Evolutionary conservation across 2,113 vertebrate genomes (phyloP).

Genomic region (Sitta europaea): DNA sequence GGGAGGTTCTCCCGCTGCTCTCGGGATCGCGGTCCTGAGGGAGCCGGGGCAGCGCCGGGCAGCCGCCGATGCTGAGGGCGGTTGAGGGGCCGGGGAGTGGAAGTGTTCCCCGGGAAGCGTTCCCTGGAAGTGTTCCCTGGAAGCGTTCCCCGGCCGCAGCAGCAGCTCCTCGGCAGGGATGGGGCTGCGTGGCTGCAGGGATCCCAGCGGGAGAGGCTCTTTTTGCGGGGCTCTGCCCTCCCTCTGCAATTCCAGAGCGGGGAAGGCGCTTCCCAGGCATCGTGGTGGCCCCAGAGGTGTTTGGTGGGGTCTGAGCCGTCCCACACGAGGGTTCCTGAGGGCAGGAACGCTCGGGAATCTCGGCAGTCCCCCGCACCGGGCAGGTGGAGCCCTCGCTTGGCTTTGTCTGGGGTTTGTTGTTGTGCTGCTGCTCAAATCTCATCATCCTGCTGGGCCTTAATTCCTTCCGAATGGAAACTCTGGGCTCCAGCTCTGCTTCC

Average conservation of each 20-base stretch:
- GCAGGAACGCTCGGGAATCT: rapidly evolving
- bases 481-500: rapidly evolving
- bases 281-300: rapidly evolving
- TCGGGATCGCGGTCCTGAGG: not conserved
- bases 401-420: not conserved
- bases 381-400: not conserved
- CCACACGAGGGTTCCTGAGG: rapidly evolving
- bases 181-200: not conserved
- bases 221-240: too few species aligned
- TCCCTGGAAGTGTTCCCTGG: not conserved
- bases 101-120: not conserved
- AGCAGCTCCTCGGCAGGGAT: not conserved
- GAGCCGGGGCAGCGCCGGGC: not conserved
- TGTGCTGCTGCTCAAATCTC: not conserved
- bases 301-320: rapidly evolving
- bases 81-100: not conserved
- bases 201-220: not conserved
- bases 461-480: not conserved
- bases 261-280: rapidly evolving
- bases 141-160: not conserved
- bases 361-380: rapidly evolving
- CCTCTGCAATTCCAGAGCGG: rapidly evolving
- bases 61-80: not conserved
- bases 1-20: not conserved
- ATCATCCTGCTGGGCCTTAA: not conserved